These are phyloP conservation scores for Torymus texanus DNA, from an alignment of 2,888 invertebrate genomes.

Conservation along the genomic window DNA sequence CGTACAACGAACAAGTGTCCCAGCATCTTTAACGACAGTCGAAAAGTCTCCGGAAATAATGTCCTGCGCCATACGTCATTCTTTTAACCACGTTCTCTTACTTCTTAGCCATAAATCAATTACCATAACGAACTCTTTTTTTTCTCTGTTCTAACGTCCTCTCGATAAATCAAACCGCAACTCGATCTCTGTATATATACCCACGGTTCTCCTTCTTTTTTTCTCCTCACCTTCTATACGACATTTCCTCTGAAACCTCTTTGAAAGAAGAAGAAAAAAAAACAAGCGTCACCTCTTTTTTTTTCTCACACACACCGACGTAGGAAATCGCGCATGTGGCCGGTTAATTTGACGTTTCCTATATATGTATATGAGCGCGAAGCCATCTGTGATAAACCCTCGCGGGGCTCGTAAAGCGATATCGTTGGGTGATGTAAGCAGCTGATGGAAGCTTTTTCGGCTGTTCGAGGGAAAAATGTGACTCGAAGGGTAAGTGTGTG, in stretches of 20 bases:
- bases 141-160: too few species aligned
- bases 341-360: constrained; percentile 58
- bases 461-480: neutral
- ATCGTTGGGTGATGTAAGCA: constrained; percentile 19
- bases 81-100: neutral
- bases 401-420: neutral
- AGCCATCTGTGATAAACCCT: constrained; percentile 49
- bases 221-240: neutral
- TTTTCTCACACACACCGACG: constrained; percentile 10
- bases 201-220: constrained; percentile 8
- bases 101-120: constrained; percentile 47
- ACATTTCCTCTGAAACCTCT: constrained; percentile 35
- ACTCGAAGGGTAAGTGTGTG: too few species aligned
- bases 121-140: constrained; percentile 10
- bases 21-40: too few species aligned
- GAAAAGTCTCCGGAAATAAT: constrained; percentile 1
- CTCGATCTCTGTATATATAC: neutral
- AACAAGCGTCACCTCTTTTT: constrained; percentile 17
- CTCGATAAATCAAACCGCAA: constrained; percentile 29
- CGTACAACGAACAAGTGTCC: too few species aligned
- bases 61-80: neutral
- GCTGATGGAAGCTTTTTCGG: constrained; percentile 33
- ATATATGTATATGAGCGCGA: neutral
- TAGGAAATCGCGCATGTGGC: constrained; percentile 59
- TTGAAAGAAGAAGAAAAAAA: neutral